Conservation (phyloP, 1,140 invertebrate genomes). For the Calliphora vicina region DNA sequence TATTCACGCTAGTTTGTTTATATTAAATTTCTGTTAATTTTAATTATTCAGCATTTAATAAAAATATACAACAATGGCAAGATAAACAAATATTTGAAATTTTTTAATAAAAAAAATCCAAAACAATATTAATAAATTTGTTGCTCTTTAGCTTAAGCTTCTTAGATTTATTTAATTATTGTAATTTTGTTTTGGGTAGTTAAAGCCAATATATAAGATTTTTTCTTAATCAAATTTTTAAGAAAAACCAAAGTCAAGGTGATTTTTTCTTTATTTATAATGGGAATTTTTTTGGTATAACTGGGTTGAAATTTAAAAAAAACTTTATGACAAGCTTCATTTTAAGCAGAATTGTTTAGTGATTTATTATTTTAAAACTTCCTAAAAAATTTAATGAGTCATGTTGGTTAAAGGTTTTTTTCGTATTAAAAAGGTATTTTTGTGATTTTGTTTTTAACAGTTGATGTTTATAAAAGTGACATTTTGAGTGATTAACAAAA, state of each 20-base stretch:
- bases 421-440: neutral
- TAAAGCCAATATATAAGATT: neutral
- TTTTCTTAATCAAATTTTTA: neutral
- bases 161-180: neutral
- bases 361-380: neutral
- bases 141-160: neutral
- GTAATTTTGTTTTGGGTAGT: neutral
- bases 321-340: neutral
- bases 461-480: too few relatives aligned
- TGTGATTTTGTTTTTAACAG: too few relatives aligned
- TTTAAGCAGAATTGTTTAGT: neutral
- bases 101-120: too few relatives aligned
- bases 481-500: too few relatives aligned
- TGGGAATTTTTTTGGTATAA: neutral
- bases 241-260: neutral
- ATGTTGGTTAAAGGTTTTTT: neutral
- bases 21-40: neutral
- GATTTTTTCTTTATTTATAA: neutral
- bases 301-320: neutral
- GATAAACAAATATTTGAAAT: neutral
- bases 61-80: neutral
- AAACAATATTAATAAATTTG: neutral
- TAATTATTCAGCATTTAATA: neutral
- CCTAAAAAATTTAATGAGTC: neutral
- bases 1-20: neutral